These are phyloP conservation scores for Fopius arisanus DNA, from an alignment of 1,140 invertebrate genomes.

Conservation along the genomic window DNA sequence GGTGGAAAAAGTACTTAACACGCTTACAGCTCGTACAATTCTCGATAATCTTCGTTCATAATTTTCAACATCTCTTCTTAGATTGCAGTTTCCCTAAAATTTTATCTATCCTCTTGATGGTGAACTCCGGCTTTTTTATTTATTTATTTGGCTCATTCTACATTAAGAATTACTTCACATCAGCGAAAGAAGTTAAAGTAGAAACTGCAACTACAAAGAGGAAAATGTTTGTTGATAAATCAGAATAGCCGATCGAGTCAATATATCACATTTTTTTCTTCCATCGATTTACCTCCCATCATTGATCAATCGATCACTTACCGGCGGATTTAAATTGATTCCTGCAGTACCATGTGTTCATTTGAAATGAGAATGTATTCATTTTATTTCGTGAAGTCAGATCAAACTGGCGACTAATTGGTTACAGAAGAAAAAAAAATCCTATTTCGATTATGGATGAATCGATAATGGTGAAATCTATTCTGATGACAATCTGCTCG, in stretches of 20 bases:
- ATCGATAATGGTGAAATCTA: background rate
- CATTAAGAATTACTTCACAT: conserved; percentile 72
- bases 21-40: conserved; percentile 88
- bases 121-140: conserved; percentile 82
- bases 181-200: conserved; percentile 30
- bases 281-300: background rate
- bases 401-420: background rate
- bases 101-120: conserved; percentile 72
- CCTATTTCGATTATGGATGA: no score
- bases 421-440: background rate
- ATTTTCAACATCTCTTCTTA: conserved; percentile 69
- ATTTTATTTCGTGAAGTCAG: no score
- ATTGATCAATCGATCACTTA: background rate
- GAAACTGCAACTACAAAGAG: background rate
- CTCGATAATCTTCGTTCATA: conserved; percentile 78
- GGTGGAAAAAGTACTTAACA: conserved; percentile 94
- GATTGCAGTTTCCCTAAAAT: conserved; percentile 74
- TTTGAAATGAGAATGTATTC: background rate
- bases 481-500: no score
- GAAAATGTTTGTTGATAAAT: background rate
- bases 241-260: background rate
- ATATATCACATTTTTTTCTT: background rate
- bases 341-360: background rate
- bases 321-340: background rate
- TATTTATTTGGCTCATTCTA: conserved; percentile 89